Base-by-base conservation (phyloP, 2,888 invertebrate species). In the Helobdella robusta region DNA sequence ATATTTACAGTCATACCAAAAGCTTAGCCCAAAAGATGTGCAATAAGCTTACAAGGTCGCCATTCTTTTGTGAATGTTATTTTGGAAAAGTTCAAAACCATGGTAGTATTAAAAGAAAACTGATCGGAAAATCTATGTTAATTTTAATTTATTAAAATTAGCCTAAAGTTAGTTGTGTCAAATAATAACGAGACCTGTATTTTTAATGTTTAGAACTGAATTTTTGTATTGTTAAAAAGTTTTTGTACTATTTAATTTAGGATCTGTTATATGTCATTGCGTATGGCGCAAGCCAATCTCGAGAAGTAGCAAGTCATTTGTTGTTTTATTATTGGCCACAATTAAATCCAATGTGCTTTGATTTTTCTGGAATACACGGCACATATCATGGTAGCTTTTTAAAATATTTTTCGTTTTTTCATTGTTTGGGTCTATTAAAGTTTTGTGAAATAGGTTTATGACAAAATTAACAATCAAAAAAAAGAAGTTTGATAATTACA, bases 311-410 rank as follows among this genome's bases (percentile, higher is more conserved):
- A 1, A 93, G 93, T 63, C 93, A 95, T 81, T 83, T 98, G 46
- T 84, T 98, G 59, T 97, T 98, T 82, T 93, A 95, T 82, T 98
- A 98, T 80, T 98, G 97, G 95, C 98, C 98, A 3, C 89, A 94
- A 2, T 89, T 97, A 75, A 93, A 95, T 80, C 89, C 93, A 30
- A 89, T 89, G 75, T 84, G 92, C 5, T 89, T 91, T 74, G 95
- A 95, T 78, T 84, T 75, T 25, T 66, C 75, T 40, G 76, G 75
- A 5, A 75, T 77, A 18, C 77, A 78, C 66, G 77, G 78, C 70
- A 77, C 78, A 69, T 78, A 78, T 70, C 72, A 73, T 68, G 76
- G 79, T 78, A 71, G 66, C 61, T 91, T 56, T 18, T 56, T n/a
- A 6, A 32, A n/a, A n/a, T n/a, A n/a, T n/a, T n/a, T n/a, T n/a